phyloP scores from a whole-genome alignment of 2,888 invertebrate genomes.

The Pseudococcus viburni region DNA sequence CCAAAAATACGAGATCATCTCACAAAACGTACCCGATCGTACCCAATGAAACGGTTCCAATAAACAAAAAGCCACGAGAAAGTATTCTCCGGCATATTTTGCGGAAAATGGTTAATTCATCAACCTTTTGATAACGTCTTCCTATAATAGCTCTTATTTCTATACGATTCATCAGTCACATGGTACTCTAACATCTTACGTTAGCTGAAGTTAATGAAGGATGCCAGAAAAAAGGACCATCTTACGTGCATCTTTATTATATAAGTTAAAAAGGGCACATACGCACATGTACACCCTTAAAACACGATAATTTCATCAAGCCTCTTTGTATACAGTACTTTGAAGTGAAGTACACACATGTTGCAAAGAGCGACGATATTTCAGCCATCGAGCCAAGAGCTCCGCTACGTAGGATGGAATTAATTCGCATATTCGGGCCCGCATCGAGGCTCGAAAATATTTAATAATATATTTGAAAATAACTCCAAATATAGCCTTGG shows the following conservation, averaged over 20 bases:
- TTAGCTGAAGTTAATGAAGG: slow-evolving; percentile 3
- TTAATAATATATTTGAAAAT: slow-evolving; percentile 2
- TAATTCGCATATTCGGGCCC: not conserved
- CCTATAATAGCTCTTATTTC: not conserved
- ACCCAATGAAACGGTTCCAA: not conserved
- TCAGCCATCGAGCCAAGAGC: not conserved
- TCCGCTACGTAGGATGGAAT: not conserved
- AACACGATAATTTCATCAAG: slow-evolving; percentile 47
- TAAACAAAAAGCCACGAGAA: not conserved
- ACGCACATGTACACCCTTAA: not conserved
- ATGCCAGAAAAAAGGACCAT: not conserved
- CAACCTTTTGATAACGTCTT: slow-evolving; percentile 40
- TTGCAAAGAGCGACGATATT: slow-evolving; percentile 7
- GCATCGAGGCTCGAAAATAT: not conserved
- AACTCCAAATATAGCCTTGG: not conserved
- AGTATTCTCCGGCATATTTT: not conserved
- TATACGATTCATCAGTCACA: slow-evolving; percentile 36
- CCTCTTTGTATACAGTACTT: slow-evolving; percentile 1
- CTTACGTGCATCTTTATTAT: slow-evolving; percentile 21
- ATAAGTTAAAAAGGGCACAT: not conserved
- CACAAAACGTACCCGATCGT: not conserved
- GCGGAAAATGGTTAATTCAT: slow-evolving; percentile 7
- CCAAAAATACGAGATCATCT: not conserved
- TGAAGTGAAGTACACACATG: slow-evolving; percentile 9
- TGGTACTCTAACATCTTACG: not conserved